These are phyloP conservation scores for Trachelus troglodyta DNA, from an alignment of 2,888 invertebrate species.

Conservation along the genomic window DNA sequence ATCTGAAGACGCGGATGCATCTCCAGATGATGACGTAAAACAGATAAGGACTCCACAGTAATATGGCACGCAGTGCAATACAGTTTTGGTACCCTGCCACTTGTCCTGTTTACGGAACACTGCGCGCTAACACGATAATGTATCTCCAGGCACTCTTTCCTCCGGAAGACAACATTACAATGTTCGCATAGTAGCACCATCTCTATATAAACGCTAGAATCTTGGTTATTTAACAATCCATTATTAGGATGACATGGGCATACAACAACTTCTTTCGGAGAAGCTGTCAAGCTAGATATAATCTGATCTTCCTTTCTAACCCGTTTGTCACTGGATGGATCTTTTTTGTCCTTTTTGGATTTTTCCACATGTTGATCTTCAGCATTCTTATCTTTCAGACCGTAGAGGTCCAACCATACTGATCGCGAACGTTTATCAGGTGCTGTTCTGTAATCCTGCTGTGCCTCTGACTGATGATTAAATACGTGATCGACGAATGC, in stretches of 20 bases:
- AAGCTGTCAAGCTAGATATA: not conserved
- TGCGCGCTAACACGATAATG: conserved; percentile 42
- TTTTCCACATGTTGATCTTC: not conserved
- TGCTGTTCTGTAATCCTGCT: not conserved
- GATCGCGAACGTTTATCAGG: not conserved
- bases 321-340: not conserved
- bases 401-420: not conserved
- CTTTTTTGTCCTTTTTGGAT: not conserved
- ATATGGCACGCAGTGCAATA: conserved; percentile 50
- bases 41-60: conserved; percentile 39
- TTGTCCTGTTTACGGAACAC: conserved; percentile 31
- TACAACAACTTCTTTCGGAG: not conserved
- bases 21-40: conserved; percentile 48
- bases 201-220: conserved; percentile 47
- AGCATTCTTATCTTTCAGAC: not conserved
- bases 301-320: not conserved
- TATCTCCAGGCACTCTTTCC: conserved; percentile 52
- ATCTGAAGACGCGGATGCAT: conserved; percentile 39
- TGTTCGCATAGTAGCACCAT: conserved; percentile 51
- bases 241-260: not conserved
- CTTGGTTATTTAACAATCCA: not conserved
- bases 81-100: conserved; percentile 41
- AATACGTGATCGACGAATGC: not conserved
- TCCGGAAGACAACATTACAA: conserved; percentile 51
- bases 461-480: not conserved